Conservation (phyloP, 2,113 vertebrate species). For the Leptocoma aspasia region DNA sequence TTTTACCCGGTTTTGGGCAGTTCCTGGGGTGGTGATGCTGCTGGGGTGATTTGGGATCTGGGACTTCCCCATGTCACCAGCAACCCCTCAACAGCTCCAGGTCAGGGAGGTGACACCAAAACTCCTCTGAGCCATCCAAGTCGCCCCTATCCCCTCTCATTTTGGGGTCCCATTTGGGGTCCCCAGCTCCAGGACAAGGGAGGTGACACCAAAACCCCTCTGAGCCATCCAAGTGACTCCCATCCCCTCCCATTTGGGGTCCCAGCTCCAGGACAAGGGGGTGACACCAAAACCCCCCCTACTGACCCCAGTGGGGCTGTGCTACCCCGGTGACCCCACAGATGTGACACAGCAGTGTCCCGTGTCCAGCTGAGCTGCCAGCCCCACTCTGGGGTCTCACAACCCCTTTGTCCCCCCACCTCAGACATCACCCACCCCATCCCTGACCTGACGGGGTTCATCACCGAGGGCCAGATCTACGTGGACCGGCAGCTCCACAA, state of each 20-base stretch:
- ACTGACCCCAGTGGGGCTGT: accelerated
- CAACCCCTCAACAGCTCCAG: neutral
- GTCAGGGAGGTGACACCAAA: neutral
- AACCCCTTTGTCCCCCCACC: neutral
- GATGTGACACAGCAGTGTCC: accelerated
- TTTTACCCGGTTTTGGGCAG: neutral
- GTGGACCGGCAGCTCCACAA: neutral
- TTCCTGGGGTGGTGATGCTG: neutral
- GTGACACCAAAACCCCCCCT: neutral
- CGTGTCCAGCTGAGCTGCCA: neutral
- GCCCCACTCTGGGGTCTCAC: neutral
- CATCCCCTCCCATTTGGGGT: neutral
- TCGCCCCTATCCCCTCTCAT: accelerated
- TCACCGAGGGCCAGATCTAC: neutral
- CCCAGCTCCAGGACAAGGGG: too few species aligned
- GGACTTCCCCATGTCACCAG: too few species aligned
- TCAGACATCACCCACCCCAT: neutral
- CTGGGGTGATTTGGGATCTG: neutral
- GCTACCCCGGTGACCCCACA: neutral
- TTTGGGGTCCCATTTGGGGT: neutral
- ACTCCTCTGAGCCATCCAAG: too few species aligned
- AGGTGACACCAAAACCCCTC: accelerated
- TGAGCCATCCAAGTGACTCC: accelerated
- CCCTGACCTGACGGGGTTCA: neutral
- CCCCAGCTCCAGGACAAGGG: accelerated